Percentiles rank a stretch among this genome's conserved stretches.
Conservation (phyloP, 1,140 invertebrate species). For the silkworm (Bombyx mori) region ASM3026992v2 NC_085132.1:6062001-6062500, state of each 20-base stretch:
- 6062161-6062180: constrained; percentile 53
- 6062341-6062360: constrained; percentile 71
- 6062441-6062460: constrained; percentile 44
- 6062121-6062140: constrained; percentile 59
- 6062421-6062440: constrained; percentile 23
- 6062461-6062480: constrained; percentile 47
- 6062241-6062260: constrained; percentile 59
- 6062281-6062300: constrained; percentile 47
- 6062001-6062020: constrained; percentile 67
- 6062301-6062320: constrained; percentile 74
- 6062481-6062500: constrained; percentile 29
- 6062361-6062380: constrained; percentile 63
- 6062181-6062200: constrained; percentile 65
- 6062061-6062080: constrained; percentile 68
- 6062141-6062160: constrained; percentile 64
- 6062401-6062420: constrained; percentile 39
- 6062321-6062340: constrained; percentile 53
- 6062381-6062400: constrained; percentile 56
- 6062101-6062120: constrained; percentile 56
- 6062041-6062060: constrained; percentile 45
- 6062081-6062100: constrained; percentile 60
- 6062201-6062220: constrained; percentile 64
- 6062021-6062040: constrained; percentile 57
- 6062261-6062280: constrained; percentile 63
- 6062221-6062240: constrained; percentile 49